Percentiles rank a stretch among this genome's conserved stretches.
Evolutionary conservation across 1,140 invertebrate species (phyloP).

Genomic region (Chymomyza costata): DNA sequence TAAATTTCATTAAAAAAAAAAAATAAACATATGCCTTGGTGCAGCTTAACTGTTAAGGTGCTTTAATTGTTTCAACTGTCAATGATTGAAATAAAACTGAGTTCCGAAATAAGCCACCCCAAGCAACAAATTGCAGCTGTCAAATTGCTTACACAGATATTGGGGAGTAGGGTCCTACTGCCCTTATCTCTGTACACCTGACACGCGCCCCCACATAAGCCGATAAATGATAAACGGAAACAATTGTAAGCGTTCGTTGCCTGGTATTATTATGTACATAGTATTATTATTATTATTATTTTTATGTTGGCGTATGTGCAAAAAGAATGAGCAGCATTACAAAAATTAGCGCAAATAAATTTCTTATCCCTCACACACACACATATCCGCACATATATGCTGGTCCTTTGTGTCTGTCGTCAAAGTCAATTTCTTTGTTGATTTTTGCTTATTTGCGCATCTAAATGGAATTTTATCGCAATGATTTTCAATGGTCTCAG

Average conservation of each 20-base stretch:
- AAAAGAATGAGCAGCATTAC: slow-evolving; percentile 5
- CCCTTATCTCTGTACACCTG: too few relatives aligned
- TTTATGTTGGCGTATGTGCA: background rate
- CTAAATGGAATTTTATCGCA: slow-evolving; percentile 71
- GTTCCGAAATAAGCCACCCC: too few relatives aligned
- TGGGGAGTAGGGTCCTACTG: background rate
- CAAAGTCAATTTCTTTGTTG: slow-evolving; percentile 69
- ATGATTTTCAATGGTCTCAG: slow-evolving; percentile 62
- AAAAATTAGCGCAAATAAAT: slow-evolving; percentile 35
- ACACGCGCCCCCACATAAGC: too few relatives aligned
- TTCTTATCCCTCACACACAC: background rate
- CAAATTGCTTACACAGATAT: slow-evolving; percentile 30
- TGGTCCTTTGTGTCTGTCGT: slow-evolving; percentile 47
- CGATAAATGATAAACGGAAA: slow-evolving; percentile 10
- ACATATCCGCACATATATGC: slow-evolving; percentile 28
- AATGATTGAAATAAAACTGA: slow-evolving; percentile 60
- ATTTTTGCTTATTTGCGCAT: slow-evolving; percentile 71
- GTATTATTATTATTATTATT: slow-evolving; percentile 6
- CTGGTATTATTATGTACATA: slow-evolving; percentile 7
- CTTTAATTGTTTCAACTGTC: slow-evolving; percentile 65
- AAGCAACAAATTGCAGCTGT: slow-evolving; percentile 59
- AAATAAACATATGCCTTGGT: slow-evolving; percentile 31
- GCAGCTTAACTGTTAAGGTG: background rate
- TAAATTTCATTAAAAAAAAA: slow-evolving; percentile 34
- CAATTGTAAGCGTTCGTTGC: slow-evolving; percentile 7